Evolutionary conservation across 2,888 invertebrate genomes (phyloP).

Genomic region (Sylvicola cinctus): DNA sequence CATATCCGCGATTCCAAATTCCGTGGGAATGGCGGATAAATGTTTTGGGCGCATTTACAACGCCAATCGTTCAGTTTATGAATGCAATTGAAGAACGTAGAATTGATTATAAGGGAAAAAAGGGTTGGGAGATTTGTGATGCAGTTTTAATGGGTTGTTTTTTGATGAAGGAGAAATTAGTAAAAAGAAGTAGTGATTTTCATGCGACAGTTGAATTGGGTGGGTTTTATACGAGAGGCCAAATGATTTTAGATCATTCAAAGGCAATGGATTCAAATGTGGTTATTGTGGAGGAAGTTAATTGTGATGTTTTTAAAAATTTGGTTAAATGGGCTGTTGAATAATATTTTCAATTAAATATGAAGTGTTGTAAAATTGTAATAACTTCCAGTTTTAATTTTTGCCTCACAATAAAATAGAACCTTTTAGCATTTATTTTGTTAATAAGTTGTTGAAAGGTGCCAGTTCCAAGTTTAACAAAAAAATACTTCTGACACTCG

Average conservation of each 20-base stretch:
- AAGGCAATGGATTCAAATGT: no score
- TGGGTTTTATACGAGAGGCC: constrained; percentile 37
- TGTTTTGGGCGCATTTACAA: constrained; percentile 23
- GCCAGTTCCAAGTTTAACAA: no score
- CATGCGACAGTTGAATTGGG: constrained; percentile 36
- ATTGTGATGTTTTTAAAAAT: neutral
- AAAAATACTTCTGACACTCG: no score
- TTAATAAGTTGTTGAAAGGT: no score
- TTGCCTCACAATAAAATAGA: no score
- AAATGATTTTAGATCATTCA: constrained; percentile 36
- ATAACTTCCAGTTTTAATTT: no score
- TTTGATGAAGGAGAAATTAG: constrained; percentile 23
- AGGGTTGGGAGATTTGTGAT: constrained; percentile 28
- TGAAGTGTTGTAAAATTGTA: no score
- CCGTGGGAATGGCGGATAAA: constrained; percentile 31
- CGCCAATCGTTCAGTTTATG: constrained; percentile 26
- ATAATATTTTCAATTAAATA: no score
- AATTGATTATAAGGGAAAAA: constrained; percentile 12
- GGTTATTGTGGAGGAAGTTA: neutral
- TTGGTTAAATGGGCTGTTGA: neutral
- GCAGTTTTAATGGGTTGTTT: constrained; percentile 27
- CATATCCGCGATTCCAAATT: neutral
- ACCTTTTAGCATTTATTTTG: no score
- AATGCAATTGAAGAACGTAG: constrained; percentile 26
- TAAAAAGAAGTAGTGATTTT: constrained; percentile 16